Evolutionary conservation across 1,140 invertebrate genomes (phyloP), one percentile per base, ranked within the genome.

Genomic region (Seison nebaliae): DNA sequence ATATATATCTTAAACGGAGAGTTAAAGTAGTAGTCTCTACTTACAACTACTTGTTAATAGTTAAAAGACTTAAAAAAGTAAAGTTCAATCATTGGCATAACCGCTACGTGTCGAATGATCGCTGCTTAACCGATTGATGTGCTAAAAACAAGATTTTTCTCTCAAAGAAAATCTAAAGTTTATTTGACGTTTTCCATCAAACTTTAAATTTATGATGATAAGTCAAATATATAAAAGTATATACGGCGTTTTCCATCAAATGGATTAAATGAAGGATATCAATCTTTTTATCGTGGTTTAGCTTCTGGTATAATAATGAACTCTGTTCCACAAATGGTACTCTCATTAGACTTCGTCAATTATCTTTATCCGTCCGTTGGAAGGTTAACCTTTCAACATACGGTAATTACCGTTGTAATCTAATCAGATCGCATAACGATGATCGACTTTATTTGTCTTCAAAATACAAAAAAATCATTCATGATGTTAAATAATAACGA

Each of bases 71-170:
- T n/a, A n/a, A n/a, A n/a, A n/a, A n/a, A n/a, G n/a, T 69, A 79
- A 57, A 78, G 79, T 54, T 38, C 71, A 6, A 74, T 72, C 62
- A 79, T 80, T 17, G 67, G 67, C 11, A 43, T 73, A 8, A 68
- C 75, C 44, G 81, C 80, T 14, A 65, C 67, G 37, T 43, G 71
- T n/a, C 78, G 74, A 4, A 81, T 78, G 2, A 46, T 75, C 3
- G 46, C 68, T 11, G 74, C 77, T 8, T 79, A 77, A 52, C 84
- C 86, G 2, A 72, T 84, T 51, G 84, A 93, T 63, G 76, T 83
- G 1, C 61, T 88, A n/a, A 65, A 83, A 47, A 93, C 86, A 15
- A 67, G 84, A 51, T 65, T 91, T 39, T 71, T 93, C 37, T 77
- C 76, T 18, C 84, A 94, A 62, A 74, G 76, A 41, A 71, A 72